Percentiles rank a stretch among this genome's conserved stretches.
These are phyloP conservation scores for Chroicocephalus ridibundus DNA, from an alignment of 2,113 vertebrate genomes.

Conservation along the genomic window DNA sequence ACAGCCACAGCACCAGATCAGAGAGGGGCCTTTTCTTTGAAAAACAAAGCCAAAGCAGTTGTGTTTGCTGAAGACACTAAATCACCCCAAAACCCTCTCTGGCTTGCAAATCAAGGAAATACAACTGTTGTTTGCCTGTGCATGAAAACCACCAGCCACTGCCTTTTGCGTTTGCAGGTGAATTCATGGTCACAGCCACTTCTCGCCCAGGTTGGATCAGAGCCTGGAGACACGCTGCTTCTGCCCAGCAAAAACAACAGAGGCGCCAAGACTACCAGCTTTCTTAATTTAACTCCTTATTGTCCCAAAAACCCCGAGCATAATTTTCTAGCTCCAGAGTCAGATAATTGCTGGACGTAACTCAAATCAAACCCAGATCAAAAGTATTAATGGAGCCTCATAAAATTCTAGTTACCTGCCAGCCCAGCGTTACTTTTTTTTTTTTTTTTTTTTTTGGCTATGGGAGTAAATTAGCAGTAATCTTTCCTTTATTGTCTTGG, in stretches of 20 bases:
- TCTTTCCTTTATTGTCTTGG: slow-evolving; percentile 28
- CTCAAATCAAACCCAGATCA: neutral
- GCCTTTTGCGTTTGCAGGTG: neutral
- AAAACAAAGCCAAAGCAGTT: neutral
- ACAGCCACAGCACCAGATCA: neutral
- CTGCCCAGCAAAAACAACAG: neutral
- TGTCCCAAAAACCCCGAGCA: neutral
- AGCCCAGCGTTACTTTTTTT: neutral
- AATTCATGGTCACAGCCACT: neutral
- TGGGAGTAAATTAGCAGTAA: slow-evolving; percentile 11
- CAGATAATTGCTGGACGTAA: neutral
- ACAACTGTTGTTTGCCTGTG: neutral
- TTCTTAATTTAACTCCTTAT: neutral
- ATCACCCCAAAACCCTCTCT: neutral
- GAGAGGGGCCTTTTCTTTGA: neutral
- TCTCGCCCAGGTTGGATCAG: neutral
- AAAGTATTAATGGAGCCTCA: neutral
- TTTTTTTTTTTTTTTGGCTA: neutral
- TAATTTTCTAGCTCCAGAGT: neutral
- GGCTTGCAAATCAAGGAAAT: neutral
- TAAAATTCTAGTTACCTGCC: neutral
- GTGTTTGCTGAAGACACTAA: neutral
- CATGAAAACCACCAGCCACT: neutral
- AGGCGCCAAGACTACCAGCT: neutral
- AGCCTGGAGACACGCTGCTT: neutral